Conservation (phyloP, 2,888 invertebrate genomes). For the Drosophila bunnanda region DNA sequence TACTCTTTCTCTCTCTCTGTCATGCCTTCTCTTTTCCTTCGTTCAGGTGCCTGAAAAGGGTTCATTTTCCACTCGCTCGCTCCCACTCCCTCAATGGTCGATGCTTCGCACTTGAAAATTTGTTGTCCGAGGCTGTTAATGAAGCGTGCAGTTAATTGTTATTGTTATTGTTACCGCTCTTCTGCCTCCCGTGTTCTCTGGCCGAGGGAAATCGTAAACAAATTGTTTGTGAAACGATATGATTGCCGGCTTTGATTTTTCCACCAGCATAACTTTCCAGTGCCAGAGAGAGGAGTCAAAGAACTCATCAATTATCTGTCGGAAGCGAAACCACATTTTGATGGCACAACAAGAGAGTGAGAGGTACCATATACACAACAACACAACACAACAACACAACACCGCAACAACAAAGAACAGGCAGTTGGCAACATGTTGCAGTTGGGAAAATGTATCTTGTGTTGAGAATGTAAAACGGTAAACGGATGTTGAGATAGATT, state of each 20-base stretch:
- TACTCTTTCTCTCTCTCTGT: not conserved
- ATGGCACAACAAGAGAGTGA: not conserved
- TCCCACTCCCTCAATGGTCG: slow-evolving; percentile 19
- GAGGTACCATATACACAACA: too few species aligned
- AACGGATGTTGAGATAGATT: not conserved
- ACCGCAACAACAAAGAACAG: not conserved
- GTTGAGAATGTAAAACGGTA: not conserved
- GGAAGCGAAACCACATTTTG: slow-evolving; percentile 27
- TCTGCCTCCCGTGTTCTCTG: slow-evolving; percentile 25
- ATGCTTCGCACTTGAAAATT: slow-evolving; percentile 72
- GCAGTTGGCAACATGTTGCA: slow-evolving; percentile 5
- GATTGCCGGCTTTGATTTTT: slow-evolving; percentile 63
- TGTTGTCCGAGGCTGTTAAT: slow-evolving; percentile 75
- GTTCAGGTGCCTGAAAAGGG: slow-evolving; percentile 56
- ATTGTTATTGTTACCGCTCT: slow-evolving; percentile 57
- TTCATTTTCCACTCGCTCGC: slow-evolving; percentile 22
- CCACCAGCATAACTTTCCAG: slow-evolving; percentile 37
- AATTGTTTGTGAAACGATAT: slow-evolving; percentile 55
- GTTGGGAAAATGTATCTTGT: not conserved
- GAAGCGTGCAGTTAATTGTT: slow-evolving; percentile 77
- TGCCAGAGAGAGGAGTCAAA: slow-evolving; percentile 53
- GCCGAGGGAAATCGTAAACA: slow-evolving; percentile 53
- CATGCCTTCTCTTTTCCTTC: not conserved
- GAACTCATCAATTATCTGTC: slow-evolving; percentile 56
- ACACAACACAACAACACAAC: too few species aligned